Percentiles rank a stretch among this genome's conserved stretches.
phyloP scores from a whole-genome alignment of 2,797 vertebrate genomes.

The Syngnathus acus region DNA sequence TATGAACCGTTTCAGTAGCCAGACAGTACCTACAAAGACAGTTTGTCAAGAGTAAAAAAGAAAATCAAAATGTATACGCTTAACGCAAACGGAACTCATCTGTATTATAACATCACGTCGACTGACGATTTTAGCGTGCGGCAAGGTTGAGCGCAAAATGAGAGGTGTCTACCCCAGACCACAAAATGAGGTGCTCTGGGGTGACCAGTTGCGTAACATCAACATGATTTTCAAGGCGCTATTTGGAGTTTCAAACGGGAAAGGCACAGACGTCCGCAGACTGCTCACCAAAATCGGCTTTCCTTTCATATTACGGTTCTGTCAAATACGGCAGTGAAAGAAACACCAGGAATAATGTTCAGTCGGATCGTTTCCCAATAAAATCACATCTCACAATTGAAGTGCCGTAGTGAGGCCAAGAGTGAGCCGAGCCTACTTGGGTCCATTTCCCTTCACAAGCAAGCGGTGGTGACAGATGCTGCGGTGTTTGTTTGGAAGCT shows the following conservation, averaged over 20 bases:
- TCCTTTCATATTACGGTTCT: not conserved
- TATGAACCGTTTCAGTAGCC: no score
- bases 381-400: no score
- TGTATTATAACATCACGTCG: not conserved
- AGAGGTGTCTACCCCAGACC: no score
- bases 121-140: no score
- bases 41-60: not conserved
- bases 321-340: no score
- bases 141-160: no score
- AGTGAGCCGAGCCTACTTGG: no score
- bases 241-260: not conserved
- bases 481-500: constrained; percentile 1
- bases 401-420: no score
- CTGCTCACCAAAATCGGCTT: not conserved
- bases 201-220: not conserved
- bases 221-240: not conserved
- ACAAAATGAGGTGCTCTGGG: not conserved
- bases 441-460: not conserved
- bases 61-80: not conserved
- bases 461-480: not conserved
- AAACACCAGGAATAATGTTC: no score
- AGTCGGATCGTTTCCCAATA: no score
- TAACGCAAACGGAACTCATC: not conserved
- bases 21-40: not conserved
- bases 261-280: not conserved